These are phyloP conservation scores for Passerina amoena DNA, from an alignment of 2,113 vertebrate species.

Conservation along the genomic window DNA sequence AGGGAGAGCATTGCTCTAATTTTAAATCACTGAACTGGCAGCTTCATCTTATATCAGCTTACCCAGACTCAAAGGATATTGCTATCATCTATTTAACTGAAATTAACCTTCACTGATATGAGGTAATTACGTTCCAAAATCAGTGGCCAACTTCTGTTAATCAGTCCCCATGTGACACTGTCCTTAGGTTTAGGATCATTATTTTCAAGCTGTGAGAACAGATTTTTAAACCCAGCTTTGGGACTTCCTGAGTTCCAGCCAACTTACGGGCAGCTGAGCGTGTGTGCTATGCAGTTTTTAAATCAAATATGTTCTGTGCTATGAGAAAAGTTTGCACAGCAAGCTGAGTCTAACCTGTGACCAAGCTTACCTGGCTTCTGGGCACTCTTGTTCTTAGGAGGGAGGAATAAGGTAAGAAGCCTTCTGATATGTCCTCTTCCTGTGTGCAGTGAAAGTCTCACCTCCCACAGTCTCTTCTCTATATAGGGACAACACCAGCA, in stretches of 20 bases:
- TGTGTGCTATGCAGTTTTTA: neutral
- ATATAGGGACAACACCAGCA: neutral
- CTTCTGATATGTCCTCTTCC: neutral
- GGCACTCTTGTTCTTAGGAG: neutral
- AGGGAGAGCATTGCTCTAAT: conserved; percentile 32
- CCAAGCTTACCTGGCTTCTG: neutral
- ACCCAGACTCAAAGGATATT: conserved; percentile 10
- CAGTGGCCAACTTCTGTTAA: neutral
- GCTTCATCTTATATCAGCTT: conserved; percentile 19
- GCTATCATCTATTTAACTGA: conserved; percentile 20
- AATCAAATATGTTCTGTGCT: neutral
- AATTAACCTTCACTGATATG: neutral
- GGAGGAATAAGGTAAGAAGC: neutral
- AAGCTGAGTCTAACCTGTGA: neutral
- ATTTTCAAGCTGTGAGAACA: conserved; percentile 27
- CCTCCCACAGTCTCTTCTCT: neutral
- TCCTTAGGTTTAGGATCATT: conserved; percentile 9
- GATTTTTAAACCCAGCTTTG: neutral
- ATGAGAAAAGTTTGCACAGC: neutral
- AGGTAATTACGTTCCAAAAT: neutral
- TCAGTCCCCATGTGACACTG: neutral
- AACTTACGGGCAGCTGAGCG: neutral
- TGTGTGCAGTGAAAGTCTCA: neutral
- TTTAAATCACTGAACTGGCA: conserved; percentile 39
- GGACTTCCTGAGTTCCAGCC: neutral